Evolutionary conservation across 2,888 invertebrate species (phyloP).

Genomic region (Eupsilia transversa): DNA sequence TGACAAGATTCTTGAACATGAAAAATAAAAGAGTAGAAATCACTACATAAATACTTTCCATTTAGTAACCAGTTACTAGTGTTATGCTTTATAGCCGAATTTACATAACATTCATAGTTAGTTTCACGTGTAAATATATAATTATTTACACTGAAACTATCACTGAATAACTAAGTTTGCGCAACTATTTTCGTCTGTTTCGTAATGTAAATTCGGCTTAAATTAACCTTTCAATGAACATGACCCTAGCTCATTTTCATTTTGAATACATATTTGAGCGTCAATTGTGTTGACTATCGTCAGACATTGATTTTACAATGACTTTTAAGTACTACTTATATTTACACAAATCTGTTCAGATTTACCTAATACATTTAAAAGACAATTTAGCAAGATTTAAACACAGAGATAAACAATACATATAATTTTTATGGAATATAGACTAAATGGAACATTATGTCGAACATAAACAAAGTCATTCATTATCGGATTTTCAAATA

Average conservation of each 20-base stretch:
- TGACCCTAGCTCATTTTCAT: conserved; percentile 31
- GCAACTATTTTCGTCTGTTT: too few species aligned
- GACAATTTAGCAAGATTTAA: conserved; percentile 6
- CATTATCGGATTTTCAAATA: neutral
- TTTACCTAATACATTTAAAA: neutral
- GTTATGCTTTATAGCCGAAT: neutral
- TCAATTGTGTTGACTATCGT: conserved; percentile 14
- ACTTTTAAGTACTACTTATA: conserved; percentile 11
- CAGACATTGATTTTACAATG: conserved; percentile 27
- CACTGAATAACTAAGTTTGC: too few species aligned
- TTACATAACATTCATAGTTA: too few species aligned
- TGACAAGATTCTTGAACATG: neutral
- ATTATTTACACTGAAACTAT: too few species aligned
- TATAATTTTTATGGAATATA: neutral
- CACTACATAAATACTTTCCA: conserved; percentile 2
- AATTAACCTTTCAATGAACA: conserved; percentile 47
- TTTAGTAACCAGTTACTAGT: neutral
- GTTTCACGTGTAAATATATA: too few species aligned
- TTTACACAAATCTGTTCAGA: conserved; percentile 11
- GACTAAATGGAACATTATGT: conserved; percentile 9
- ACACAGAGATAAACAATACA: conserved; percentile 3
- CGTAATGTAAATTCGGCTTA: neutral
- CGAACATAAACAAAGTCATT: conserved; percentile 27
- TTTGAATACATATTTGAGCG: conserved; percentile 30
- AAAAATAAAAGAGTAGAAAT: neutral